phyloP scores from a whole-genome alignment of 2,113 vertebrate genomes.

The Ammodytes marinus region DNA sequence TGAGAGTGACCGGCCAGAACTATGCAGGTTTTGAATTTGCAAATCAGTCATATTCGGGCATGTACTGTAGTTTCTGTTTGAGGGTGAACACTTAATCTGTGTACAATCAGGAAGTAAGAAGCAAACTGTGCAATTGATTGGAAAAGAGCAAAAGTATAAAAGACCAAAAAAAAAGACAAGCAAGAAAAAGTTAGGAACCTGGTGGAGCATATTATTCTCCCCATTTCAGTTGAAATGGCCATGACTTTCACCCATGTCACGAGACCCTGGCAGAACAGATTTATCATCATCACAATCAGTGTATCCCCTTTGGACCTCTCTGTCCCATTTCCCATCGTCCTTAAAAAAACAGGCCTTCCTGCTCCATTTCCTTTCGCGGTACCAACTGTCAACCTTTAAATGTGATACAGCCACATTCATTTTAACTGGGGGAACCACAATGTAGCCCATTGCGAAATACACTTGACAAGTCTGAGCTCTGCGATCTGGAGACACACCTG shows the following conservation, averaged over 20 bases:
- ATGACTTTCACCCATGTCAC: constrained; percentile 27
- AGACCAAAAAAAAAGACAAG: neutral
- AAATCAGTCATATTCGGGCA: neutral
- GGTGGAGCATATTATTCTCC: constrained; percentile 17
- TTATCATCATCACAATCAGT: constrained; percentile 53
- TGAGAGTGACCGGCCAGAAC: constrained; percentile 45
- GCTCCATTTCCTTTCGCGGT: neutral
- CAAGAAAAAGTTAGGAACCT: constrained; percentile 15
- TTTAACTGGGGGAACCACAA: neutral
- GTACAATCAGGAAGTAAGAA: neutral
- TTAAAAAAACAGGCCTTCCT: constrained; percentile 26
- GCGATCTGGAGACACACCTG: constrained; percentile 57
- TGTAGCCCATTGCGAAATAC: constrained; percentile 31
- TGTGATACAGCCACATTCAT: neutral
- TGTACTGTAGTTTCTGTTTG: neutral
- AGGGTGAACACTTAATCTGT: neutral
- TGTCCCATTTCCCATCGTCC: constrained; percentile 25
- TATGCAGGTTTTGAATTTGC: constrained; percentile 20
- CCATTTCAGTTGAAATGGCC: neutral
- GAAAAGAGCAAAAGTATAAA: constrained; percentile 8
- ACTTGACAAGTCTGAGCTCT: constrained; percentile 52
- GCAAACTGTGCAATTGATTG: neutral
- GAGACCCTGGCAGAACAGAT: constrained; percentile 42
- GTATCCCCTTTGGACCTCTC: constrained; percentile 16
- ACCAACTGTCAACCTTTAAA: constrained; percentile 1